A percentile compares a stretch with the other conserved stretches of the same genome.
phyloP scores from a whole-genome alignment of 2,888 invertebrate species.

The Labia minor region DNA sequence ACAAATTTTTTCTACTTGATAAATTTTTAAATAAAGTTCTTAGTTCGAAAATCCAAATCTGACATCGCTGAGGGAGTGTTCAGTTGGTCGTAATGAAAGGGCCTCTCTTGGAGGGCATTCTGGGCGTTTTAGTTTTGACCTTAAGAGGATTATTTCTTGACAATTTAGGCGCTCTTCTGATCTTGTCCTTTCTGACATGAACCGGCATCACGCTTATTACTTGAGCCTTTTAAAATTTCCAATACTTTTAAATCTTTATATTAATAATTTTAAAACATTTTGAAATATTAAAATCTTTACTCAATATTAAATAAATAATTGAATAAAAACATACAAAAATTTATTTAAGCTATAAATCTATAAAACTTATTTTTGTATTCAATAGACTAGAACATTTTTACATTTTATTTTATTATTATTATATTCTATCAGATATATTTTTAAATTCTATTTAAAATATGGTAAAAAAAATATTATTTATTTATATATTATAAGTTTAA shows the following conservation, averaged over 20 bases:
- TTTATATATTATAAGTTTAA: too few species aligned
- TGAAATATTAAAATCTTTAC: background rate
- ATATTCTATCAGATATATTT: too few species aligned
- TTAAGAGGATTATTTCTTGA: constrained; percentile 1
- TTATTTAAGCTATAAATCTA: too few species aligned
- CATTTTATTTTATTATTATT: too few species aligned
- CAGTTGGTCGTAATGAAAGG: background rate
- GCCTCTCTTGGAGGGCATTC: background rate
- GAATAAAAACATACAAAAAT: background rate
- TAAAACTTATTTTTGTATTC: too few species aligned
- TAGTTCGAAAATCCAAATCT: too few species aligned
- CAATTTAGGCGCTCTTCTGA: background rate
- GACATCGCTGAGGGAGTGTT: too few species aligned
- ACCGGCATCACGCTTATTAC: background rate
- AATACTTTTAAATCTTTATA: background rate
- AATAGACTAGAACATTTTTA: too few species aligned
- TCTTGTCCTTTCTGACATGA: background rate
- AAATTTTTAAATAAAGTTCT: too few species aligned
- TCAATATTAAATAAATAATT: background rate
- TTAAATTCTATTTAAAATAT: too few species aligned
- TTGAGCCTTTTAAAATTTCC: background rate
- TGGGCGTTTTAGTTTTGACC: background rate
- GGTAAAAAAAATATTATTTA: too few species aligned
- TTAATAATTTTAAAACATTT: background rate
- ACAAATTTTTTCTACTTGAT: too few species aligned